phyloP scores from a whole-genome alignment of 1,140 invertebrate genomes.

The Penaeus vannamei region DNA sequence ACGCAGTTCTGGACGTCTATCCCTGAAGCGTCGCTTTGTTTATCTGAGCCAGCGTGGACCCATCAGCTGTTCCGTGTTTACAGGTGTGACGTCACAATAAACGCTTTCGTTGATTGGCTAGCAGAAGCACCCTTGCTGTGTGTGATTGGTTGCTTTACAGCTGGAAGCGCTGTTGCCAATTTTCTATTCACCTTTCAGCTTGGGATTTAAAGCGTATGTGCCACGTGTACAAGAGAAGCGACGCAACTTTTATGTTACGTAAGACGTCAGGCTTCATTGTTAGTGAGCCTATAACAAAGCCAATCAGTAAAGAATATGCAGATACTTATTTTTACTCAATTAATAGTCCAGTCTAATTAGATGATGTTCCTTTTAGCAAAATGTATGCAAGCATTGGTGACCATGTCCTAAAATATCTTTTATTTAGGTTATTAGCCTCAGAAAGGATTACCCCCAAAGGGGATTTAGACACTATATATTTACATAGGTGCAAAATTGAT shows the following conservation, averaged over 20 bases:
- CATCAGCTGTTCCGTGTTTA: conserved; percentile 66
- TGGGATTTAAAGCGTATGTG: conserved; percentile 58
- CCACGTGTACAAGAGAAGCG: conserved; percentile 40
- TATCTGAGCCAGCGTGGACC: conserved; percentile 58
- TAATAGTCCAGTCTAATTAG: no score
- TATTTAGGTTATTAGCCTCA: no score
- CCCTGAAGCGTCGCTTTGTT: conserved; percentile 49
- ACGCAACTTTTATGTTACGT: conserved; percentile 10
- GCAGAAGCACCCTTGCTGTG: neutral
- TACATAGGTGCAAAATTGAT: no score
- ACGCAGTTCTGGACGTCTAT: neutral
- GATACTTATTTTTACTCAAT: no score
- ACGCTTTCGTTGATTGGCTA: conserved; percentile 22
- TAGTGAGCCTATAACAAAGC: no score
- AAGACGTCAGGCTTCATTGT: no score
- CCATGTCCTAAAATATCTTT: no score
- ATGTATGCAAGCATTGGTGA: no score
- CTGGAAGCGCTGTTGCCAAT: conserved; percentile 55
- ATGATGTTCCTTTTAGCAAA: no score
- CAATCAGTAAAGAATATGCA: no score
- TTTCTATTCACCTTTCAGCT: conserved; percentile 5
- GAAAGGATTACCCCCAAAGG: no score
- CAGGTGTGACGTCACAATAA: conserved; percentile 58
- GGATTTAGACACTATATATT: no score
- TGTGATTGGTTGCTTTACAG: conserved; percentile 51